Base-by-base conservation (phyloP, 2,888 invertebrate genomes). In the Abscondita cerata region DNA sequence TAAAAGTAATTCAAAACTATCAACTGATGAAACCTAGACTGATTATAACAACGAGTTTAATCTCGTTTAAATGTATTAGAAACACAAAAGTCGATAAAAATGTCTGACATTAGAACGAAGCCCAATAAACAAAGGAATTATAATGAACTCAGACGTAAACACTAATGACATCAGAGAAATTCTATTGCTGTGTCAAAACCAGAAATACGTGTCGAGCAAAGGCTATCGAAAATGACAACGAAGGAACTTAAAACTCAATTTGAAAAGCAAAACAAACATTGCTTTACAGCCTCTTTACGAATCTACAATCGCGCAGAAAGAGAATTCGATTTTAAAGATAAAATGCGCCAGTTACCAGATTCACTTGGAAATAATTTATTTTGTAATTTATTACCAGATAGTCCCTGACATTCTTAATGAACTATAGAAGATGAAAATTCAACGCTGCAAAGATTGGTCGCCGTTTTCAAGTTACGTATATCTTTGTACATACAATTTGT, bases 181-280 rank as follows among this genome's bases (percentile, higher is more conserved):
- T 19, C 52, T 56, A 62, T 62, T 56, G 56, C 52, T 52, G 40
- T 57, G 61, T 62, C 61, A 62, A 33, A 38, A 56, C 19, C 61
- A 62, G 61, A 52, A 62, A 62, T 62, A 57, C 56, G 56, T 57
- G 52, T 62, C 51, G 55, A 44, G 52, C 56, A 40, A 52, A 31
- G 51, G 56, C 52, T 56, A 52, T 62, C 61, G 51, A 62, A 52
- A 62, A 56, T 62, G 61, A 57, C 61, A 57, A 59, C 53, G 47
- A 53, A 52, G 56, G 51, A 60, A 54, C 55, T 33, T 44, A 50
- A 57, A 33, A 50, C 33, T 52, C 61, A 52, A 44, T 57, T 52
- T 41, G 38, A 60, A n/a, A 60, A 60, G 51, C 55, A 60, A 60
- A 54, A 60, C 54, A 54, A 54, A 60, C 60, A 20, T 55, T 53